A percentile compares a stretch with the other conserved stretches of the same genome.
Evolutionary conservation across 2,113 vertebrate species (phyloP).

Genomic region (Cariama cristata): DNA sequence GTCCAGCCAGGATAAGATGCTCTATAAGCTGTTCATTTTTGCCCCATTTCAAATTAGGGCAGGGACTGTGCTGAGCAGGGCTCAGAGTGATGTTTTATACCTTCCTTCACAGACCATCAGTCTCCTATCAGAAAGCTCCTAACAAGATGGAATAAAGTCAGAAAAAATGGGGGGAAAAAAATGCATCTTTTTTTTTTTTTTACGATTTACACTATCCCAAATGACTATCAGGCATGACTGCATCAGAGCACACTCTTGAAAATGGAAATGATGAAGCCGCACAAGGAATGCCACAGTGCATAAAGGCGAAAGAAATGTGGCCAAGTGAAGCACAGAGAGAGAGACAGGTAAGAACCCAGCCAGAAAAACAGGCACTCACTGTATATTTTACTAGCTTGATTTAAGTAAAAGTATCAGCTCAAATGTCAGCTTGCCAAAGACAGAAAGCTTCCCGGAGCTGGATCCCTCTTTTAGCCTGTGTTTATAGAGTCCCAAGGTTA

Average conservation of each 20-base stretch:
- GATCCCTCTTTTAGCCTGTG: constrained; percentile 25
- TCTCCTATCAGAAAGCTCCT: background rate
- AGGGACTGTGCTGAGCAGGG: background rate
- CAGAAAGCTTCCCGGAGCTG: background rate
- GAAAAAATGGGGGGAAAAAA: background rate
- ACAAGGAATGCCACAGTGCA: background rate
- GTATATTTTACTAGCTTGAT: background rate
- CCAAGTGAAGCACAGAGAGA: background rate
- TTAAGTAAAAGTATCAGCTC: constrained; percentile 36
- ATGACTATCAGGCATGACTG: background rate
- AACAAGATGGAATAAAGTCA: background rate
- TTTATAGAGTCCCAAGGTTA: constrained; percentile 54
- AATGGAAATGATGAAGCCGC: background rate
- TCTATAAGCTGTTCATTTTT: background rate
- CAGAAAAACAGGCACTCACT: constrained; percentile 8
- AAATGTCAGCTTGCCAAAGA: constrained; percentile 23
- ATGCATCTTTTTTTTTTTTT: background rate
- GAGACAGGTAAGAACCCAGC: background rate
- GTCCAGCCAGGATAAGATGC: background rate
- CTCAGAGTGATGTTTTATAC: background rate
- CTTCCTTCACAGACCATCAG: background rate
- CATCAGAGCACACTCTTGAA: background rate
- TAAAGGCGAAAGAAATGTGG: background rate
- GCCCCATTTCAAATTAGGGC: background rate
- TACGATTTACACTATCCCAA: background rate